Base-by-base conservation (phyloP, 2,797 vertebrate species). In the Sarcophilus harrisii region DNA sequence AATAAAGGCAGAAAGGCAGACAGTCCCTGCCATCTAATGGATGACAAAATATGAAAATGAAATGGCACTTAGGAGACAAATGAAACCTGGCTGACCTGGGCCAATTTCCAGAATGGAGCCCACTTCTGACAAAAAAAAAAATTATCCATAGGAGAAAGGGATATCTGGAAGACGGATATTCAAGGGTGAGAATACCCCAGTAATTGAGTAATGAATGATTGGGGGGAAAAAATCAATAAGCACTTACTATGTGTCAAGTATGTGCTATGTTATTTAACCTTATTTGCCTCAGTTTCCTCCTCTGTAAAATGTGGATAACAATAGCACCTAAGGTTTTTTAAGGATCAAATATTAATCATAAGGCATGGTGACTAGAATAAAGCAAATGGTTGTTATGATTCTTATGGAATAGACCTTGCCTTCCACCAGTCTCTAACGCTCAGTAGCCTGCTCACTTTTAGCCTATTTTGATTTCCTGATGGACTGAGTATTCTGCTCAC, bases 401-500 rank as follows among this genome's bases (percentile, higher is more conserved):
- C 9, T 38, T 38, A 73, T 73, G 62, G 66, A 29, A 18, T 16
- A 38, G 14, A 73, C n/a, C 21, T 38, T 32, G 45, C 4, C n/a
- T 81, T 81, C n/a, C 21, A 45, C 73, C 8, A 27, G 52, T 9
- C 30, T 57, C 81, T 4, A 55, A 90, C 93, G 94, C 92, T 38
- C 91, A 90, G 49, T 54, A 1, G 0, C 6, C 57, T 24, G 45
- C 66, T 95, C 91, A 96, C 95, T 96, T 97, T 93, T 94, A 94
- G 92, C 52, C 32, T 95, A 16, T 91, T 95, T 96, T 95, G 52
- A 94, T 96, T 94, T 95, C 90, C 92, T 66, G 89, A 96, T 87
- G 96, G 96, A 91, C 60, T 18, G 45, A 32, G 73, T 93, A 91
- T 92, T 52, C 90, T 94, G 96, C 95, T 94, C 93, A 93, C 96